phyloP scores from a whole-genome alignment of 2,113 vertebrate species.

The Plectropomus leopardus region DNA sequence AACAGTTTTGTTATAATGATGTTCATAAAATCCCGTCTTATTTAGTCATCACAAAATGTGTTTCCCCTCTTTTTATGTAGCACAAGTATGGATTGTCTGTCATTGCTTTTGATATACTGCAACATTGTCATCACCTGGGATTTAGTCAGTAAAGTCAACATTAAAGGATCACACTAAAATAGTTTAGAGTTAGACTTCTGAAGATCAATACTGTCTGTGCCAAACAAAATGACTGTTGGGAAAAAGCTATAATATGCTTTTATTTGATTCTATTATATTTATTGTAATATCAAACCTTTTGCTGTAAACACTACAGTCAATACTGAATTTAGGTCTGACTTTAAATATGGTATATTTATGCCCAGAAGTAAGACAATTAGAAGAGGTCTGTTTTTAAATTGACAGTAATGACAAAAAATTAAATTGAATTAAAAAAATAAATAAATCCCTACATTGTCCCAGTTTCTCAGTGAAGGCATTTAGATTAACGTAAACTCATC shows the following conservation, averaged over 20 bases:
- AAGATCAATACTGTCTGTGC: not conserved
- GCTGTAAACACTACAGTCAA: not conserved
- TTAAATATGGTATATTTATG: not conserved
- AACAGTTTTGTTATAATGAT: conserved; percentile 12
- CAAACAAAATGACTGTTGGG: not conserved
- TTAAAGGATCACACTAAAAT: not conserved
- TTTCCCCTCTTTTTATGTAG: not conserved
- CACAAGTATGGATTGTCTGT: not conserved
- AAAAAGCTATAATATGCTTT: not conserved
- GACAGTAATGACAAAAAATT: not conserved
- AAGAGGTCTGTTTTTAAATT: not conserved
- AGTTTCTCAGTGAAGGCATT: not conserved
- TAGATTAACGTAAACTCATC: not conserved
- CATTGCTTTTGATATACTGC: not conserved
- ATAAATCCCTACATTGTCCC: too few relatives aligned
- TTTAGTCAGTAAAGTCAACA: not conserved
- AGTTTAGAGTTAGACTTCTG: not conserved
- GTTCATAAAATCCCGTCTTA: not conserved
- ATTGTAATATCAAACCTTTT: not conserved
- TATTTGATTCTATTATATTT: not conserved
- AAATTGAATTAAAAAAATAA: too few relatives aligned
- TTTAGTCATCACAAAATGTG: not conserved
- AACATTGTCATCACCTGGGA: not conserved
- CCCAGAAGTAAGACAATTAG: not conserved
- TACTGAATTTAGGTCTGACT: not conserved